Evolutionary conservation across 2,113 vertebrate species (phyloP).

Genomic region (Cavia aperea): DNA sequence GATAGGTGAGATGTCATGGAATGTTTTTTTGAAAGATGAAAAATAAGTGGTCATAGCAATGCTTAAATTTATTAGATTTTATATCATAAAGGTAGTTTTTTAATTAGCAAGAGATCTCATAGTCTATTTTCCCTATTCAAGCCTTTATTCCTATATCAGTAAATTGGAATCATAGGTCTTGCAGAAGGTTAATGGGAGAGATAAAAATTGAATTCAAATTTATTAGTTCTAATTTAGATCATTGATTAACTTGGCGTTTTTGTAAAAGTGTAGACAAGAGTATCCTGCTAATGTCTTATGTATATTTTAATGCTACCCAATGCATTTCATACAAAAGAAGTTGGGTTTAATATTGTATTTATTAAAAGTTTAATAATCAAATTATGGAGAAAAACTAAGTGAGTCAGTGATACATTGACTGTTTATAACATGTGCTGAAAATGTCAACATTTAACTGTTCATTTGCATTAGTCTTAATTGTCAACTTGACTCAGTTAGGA

Average conservation of each 20-base stretch:
- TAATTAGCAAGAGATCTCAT: neutral
- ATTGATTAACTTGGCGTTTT: neutral
- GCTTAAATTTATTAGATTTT: neutral
- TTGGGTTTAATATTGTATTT: neutral
- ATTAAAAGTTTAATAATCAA: conserved; percentile 4
- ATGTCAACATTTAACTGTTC: neutral
- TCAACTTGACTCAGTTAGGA: neutral
- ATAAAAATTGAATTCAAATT: conserved; percentile 1
- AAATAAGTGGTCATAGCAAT: neutral
- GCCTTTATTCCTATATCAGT: neutral
- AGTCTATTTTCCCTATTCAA: neutral
- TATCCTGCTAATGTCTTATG: neutral
- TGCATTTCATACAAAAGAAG: neutral
- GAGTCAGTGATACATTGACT: neutral
- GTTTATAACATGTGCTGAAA: neutral
- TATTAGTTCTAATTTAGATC: neutral
- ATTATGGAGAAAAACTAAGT: neutral
- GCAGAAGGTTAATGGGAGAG: neutral
- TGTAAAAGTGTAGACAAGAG: neutral
- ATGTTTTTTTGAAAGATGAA: neutral
- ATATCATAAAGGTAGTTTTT: neutral
- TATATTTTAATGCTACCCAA: neutral
- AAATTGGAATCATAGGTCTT: conserved; percentile 17
- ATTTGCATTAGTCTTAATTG: neutral
- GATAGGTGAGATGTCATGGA: neutral